Conservation (phyloP, 2,797 vertebrate genomes). For the Phrynocephalus forsythii region DNA sequence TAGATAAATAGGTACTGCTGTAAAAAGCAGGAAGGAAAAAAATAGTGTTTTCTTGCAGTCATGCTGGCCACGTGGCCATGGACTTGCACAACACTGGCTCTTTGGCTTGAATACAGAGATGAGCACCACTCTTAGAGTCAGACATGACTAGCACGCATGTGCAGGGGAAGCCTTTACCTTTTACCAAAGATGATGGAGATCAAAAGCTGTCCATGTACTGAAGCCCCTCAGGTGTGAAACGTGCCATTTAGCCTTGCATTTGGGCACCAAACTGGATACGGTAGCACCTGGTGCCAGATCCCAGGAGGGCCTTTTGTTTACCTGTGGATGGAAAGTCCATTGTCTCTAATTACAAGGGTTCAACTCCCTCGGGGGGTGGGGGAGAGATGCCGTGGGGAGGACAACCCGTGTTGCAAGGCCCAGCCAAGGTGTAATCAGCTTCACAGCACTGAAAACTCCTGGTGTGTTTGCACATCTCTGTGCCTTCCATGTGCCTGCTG, state of each 20-base stretch:
- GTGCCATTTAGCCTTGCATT: conserved; percentile 34
- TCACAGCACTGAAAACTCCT: conserved; percentile 27
- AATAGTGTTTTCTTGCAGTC: no score
- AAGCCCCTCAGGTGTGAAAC: conserved; percentile 10
- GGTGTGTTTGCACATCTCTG: conserved; percentile 32
- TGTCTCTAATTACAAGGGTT: conserved; percentile 55
- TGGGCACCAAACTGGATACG: conserved; percentile 35
- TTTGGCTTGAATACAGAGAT: no score
- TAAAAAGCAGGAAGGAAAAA: no score
- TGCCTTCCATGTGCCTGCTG: conserved; percentile 14
- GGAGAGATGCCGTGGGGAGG: conserved; percentile 55
- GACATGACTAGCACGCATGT: no score
- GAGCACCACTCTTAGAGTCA: no score
- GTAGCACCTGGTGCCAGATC: conserved; percentile 27
- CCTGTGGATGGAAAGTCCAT: conserved; percentile 27
- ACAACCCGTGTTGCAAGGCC: conserved; percentile 54
- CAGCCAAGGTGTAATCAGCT: conserved; percentile 60
- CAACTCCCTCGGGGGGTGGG: conserved; percentile 41
- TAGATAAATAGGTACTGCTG: no score
- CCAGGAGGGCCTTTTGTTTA: conserved; percentile 55
- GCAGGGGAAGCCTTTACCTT: no score
- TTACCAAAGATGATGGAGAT: background rate
- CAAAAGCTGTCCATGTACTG: background rate
- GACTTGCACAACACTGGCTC: no score
- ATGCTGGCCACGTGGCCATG: no score